Base-by-base conservation (phyloP, 2,797 vertebrate species). In the Podarcis lilfordi region DNA sequence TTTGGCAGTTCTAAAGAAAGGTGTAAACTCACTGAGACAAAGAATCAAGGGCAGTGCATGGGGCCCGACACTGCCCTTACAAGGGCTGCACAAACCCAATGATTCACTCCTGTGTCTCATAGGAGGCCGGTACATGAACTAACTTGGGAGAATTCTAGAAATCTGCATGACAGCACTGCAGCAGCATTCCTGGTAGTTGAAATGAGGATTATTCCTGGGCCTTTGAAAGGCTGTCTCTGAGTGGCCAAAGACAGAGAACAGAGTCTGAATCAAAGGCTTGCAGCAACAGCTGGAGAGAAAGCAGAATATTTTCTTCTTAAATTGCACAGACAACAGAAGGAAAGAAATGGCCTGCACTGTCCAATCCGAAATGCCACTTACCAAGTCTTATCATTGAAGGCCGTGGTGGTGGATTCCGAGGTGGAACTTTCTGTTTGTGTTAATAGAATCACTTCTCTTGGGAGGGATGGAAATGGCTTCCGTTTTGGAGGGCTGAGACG, bases 351-450 rank as follows among this genome's bases (percentile, higher is more conserved):
- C 8, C 1, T 79, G 64, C 0, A 81, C 1, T 9, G 89, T 92
- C 77, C 76, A 86, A 83, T 72, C 1, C 69, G 71, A 84, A 89
- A 92, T 85, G 1, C 8, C 82, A 45, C 76, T 93, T 97, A 99
- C 98, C 98, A 27, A 98, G 97, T 94, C 98, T 98, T 85, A 98
- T 97, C 23, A 98, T 98, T 91, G 98, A 98, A 23, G 98, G 98
- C 87, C 99, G 97, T 0, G 98, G 99, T 0, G 98, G 98, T 17
- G 98, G 98, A 95, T 98, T 43, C 40, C 1, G 40, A 43, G 1
- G 40, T 43, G 40, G 40, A 43, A 1, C 40, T 43, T 43, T 1
- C 40, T 43, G 40, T 8, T 43, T 43, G 40, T 43, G 40, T 43
- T 43, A 43, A 7, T 8, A 43, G 6, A 43, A 99, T 97, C 32